Evolutionary conservation across 2,113 vertebrate species (phyloP), one percentile per base, ranked within the genome.

Genomic region (Meriones unguiculatus): DNA sequence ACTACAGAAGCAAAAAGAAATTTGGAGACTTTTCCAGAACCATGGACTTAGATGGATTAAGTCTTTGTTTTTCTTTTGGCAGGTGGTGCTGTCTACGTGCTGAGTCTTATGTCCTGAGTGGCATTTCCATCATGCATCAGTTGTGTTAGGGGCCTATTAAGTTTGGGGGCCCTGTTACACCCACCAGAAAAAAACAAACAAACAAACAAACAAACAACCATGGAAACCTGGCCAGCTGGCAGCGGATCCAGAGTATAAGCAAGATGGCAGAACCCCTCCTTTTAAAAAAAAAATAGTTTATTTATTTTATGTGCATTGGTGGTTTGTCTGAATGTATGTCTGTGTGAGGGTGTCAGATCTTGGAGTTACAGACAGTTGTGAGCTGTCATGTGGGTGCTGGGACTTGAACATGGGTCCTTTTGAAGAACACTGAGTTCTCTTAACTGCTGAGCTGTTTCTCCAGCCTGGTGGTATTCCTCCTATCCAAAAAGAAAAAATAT

Each of bases 401-500:
- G 46, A 46, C 46, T 46, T 46, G 46, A 46, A 46, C 46, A 46
- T 46, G 46, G 46, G 46, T 46, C 46, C 46, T 46, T 46, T 46
- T 3, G 46, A 46, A 46, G 46, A 46, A 5, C 46, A 46, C 5
- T 46, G 46, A 46, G 46, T 46, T 46, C 46, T 46, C 46, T 46
- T 46, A 46, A 46, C 46, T 5, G 46, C 46, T 46, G 46, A 46
- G 46, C 46, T 46, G 46, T 46, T 5, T 46, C 46, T 46, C 46
- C 46, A 46, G 46, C 46, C 46, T 13, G 30, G 11, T 59, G 88
- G 82, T 32, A 67, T 46, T 30, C 30, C 59, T 69, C 76, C 52
- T 50, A 89, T 52, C 52, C 25, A 65, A 52, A 41, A 92, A 65
- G 52, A 41, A 76, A 85, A 97, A 89, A 97, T 57, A 15, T 52